Base-by-base conservation (phyloP, 2,888 invertebrate genomes). In the Lithodes maja region DNA sequence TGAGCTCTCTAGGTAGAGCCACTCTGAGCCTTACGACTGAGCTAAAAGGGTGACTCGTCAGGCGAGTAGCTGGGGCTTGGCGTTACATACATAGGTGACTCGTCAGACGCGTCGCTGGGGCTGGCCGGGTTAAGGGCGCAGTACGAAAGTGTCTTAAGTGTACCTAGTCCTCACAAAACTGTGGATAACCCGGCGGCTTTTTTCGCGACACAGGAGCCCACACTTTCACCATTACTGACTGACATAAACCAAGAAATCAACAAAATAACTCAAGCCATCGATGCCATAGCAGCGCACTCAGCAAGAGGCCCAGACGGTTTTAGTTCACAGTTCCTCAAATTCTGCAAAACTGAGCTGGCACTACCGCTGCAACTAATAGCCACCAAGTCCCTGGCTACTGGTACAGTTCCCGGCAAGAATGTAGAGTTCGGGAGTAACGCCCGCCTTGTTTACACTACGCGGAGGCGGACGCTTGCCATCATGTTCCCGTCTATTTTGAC, bases 111-210 rank as follows among this genome's bases (percentile, higher is more conserved):
- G 33, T 33, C 33, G 33, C 33, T 33, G 33, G 33, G 33, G 33
- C 33, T 33, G 33, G 33, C 33, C 33, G 33, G 33, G 33, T 49
- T 80, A 3, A 80, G n/a, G 80, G 9, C 5, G 9, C 80, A 80
- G 17, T 80, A 54, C n/a, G 80, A 55, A 54, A 55, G 55, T 9
- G 80, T 80, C 9, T 54, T 80, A 9, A 80, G 80, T 54, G 54
- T 55, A 33, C 54, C 54, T 9, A 33, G 33, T 2, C 54, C 54
- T 17, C 54, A 54, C n/a, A 54, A 80, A n/a, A 33, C 5, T n/a
- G 55, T 80, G n/a, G 33, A 17, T 15, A 33, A 80, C 80, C 80
- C 80, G 15, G 50, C 49, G 15, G 50, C 52, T 5, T 77, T 77
- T 50, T 77, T 52, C 50, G 52, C 3, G 49, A 15, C 77, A 77